Conservation (phyloP, 2,797 vertebrate species). For the Cichlasoma orientale region DNA sequence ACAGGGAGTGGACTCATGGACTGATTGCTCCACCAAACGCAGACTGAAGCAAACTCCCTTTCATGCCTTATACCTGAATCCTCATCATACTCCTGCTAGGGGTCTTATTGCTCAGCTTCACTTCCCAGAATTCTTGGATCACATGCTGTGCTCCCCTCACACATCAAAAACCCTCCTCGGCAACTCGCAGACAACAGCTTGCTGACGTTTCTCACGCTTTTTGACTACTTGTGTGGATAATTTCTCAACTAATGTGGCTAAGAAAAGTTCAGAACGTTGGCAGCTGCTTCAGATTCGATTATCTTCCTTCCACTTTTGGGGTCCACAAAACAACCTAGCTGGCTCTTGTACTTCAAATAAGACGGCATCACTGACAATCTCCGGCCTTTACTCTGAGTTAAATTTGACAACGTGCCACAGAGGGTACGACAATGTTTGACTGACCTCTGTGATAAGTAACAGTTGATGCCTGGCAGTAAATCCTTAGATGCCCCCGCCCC, state of each 20-base stretch:
- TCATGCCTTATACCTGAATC: not conserved
- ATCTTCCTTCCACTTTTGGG: slow-evolving; percentile 2
- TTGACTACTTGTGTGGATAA: not conserved
- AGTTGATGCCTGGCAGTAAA: slow-evolving; percentile 49
- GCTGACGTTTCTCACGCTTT: slow-evolving; percentile 13
- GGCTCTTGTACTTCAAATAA: slow-evolving; percentile 10
- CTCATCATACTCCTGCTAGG: not conserved
- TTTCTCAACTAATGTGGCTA: not conserved
- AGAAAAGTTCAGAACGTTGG: not conserved
- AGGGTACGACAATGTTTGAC: slow-evolving; percentile 14
- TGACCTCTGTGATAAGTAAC: slow-evolving; percentile 43
- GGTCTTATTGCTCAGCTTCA: slow-evolving; percentile 28
- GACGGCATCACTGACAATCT: slow-evolving; percentile 11
- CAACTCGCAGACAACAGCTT: slow-evolving; percentile 2
- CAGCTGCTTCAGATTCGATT: slow-evolving; percentile 32
- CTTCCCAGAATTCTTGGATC: slow-evolving; percentile 41
- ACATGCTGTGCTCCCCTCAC: not conserved
- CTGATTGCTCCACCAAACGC: slow-evolving; percentile 24
- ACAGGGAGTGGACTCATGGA: not conserved
- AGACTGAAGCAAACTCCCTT: not conserved
- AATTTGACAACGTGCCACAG: slow-evolving; percentile 23
- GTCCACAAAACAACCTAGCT: slow-evolving; percentile 16
- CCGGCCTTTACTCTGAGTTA: slow-evolving; percentile 16
- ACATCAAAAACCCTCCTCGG: not conserved
- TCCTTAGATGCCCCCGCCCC: slow-evolving; percentile 14